Evolutionary conservation across 1,140 invertebrate genomes (phyloP).

Genomic region (Catajapyx aquilonaris): DNA sequence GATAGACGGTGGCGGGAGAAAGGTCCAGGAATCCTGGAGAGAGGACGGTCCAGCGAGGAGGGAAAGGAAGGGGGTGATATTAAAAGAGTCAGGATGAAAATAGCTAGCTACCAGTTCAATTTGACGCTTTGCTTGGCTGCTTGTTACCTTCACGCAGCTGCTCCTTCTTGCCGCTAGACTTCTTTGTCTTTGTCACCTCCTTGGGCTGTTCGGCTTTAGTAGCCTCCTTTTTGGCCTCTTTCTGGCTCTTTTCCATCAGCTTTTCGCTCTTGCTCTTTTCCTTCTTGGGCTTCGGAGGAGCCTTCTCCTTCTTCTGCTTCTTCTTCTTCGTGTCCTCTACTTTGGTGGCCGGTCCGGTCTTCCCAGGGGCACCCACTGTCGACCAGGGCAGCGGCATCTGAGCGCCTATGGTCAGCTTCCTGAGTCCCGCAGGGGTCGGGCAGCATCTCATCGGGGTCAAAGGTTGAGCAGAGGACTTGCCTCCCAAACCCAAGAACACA

Average conservation of each 20-base stretch:
- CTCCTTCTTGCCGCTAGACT: not conserved
- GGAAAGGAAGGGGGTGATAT: no score
- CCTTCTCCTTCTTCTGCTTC: constrained; percentile 4
- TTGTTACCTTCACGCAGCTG: no score
- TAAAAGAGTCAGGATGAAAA: no score
- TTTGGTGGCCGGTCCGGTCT: no score
- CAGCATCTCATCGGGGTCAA: not conserved
- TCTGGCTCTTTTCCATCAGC: not conserved
- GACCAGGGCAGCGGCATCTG: no score
- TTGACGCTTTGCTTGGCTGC: no score
- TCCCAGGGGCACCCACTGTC: not conserved
- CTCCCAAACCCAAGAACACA: not conserved
- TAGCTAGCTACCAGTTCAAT: no score
- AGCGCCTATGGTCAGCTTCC: no score
- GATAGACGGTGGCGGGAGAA: no score
- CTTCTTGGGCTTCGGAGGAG: not conserved
- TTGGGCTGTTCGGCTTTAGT: not conserved
- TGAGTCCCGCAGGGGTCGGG: no score
- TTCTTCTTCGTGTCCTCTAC: constrained; percentile 1
- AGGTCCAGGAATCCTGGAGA: no score
- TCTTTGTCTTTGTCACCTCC: not conserved
- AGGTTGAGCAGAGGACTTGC: not conserved
- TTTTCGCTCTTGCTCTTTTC: not conserved
- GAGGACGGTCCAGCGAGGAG: no score
- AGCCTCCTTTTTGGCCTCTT: not conserved